A percentile compares a stretch with the other conserved stretches of the same genome.
Conservation (phyloP, 2,888 invertebrate species). For the Pseudanteris insignis region DNA sequence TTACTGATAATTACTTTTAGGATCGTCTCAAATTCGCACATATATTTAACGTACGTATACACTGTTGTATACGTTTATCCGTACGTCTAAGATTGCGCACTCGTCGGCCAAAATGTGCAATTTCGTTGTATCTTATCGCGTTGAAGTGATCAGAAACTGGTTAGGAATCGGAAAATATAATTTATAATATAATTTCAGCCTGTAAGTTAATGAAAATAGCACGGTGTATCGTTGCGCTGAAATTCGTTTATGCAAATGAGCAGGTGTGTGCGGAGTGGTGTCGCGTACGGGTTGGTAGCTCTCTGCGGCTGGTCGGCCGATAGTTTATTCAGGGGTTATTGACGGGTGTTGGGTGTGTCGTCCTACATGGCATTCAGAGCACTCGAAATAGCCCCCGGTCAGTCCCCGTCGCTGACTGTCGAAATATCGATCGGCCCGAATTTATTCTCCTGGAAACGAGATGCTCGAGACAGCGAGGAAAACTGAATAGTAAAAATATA, state of each 20-base stretch:
- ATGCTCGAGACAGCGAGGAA: too few species aligned
- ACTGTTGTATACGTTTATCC: too few species aligned
- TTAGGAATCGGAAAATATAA: too few species aligned
- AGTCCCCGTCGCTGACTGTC: constrained; percentile 54
- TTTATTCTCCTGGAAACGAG: constrained; percentile 13
- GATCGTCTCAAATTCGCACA: too few species aligned
- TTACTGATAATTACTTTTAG: too few species aligned
- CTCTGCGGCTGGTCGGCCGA: too few species aligned
- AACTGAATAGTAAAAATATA: too few species aligned
- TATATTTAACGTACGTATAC: too few species aligned
- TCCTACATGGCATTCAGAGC: constrained; percentile 53
- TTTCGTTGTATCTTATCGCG: too few species aligned
- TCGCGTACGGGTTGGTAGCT: constrained; percentile 56
- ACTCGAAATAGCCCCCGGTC: constrained; percentile 64
- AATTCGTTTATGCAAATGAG: constrained; percentile 39
- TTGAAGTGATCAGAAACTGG: too few species aligned
- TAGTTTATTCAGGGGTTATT: constrained; percentile 67
- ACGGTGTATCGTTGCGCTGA: constrained; percentile 20
- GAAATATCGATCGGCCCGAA: constrained; percentile 39
- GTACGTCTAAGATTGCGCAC: too few species aligned
- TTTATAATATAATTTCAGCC: constrained; percentile 28
- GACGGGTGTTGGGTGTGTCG: constrained; percentile 62
- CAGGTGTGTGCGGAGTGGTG: constrained; percentile 43
- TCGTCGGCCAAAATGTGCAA: too few species aligned
- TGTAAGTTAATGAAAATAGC: constrained; percentile 26